Evolutionary conservation across 2,113 vertebrate genomes (phyloP).

Genomic region (Butorides virescens): DNA sequence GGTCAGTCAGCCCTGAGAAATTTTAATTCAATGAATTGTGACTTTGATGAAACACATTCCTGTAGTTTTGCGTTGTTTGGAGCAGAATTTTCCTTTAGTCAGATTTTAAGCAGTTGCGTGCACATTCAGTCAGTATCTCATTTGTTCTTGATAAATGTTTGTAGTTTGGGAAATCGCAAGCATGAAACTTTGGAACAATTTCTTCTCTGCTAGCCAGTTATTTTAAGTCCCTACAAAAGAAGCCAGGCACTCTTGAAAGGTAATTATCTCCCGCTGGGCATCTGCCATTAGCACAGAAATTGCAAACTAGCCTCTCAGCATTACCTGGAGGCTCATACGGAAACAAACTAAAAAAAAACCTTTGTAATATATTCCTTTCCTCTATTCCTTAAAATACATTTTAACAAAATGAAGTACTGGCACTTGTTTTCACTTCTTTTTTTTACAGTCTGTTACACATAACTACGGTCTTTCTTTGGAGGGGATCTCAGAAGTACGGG

Average conservation of each 20-base stretch:
- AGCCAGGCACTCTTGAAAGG: constrained; percentile 16
- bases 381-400: not conserved
- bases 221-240: not conserved
- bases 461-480: not conserved
- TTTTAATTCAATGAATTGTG: not conserved
- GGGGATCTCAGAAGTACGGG: not conserved
- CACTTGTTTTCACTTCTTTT: not conserved
- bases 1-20: not conserved
- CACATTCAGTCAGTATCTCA: not conserved
- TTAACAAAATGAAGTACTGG: not conserved
- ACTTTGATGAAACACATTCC: constrained; percentile 1
- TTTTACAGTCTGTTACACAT: not conserved
- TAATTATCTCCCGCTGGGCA: constrained; percentile 31
- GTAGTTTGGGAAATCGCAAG: not conserved
- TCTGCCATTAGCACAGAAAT: not conserved
- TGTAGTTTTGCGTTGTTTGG: not conserved
- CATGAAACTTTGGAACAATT: not conserved
- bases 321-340: not conserved
- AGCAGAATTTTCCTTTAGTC: not conserved
- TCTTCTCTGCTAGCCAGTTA: not conserved
- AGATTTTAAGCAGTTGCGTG: not conserved
- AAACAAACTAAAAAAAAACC: not conserved
- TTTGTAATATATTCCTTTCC: not conserved
- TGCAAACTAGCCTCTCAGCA: not conserved
- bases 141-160: constrained; percentile 1